Percentiles rank a stretch among this genome's conserved stretches.
These are phyloP conservation scores for Coremacera marginata DNA, from an alignment of 2,888 invertebrate species.

Conservation along the genomic window DNA sequence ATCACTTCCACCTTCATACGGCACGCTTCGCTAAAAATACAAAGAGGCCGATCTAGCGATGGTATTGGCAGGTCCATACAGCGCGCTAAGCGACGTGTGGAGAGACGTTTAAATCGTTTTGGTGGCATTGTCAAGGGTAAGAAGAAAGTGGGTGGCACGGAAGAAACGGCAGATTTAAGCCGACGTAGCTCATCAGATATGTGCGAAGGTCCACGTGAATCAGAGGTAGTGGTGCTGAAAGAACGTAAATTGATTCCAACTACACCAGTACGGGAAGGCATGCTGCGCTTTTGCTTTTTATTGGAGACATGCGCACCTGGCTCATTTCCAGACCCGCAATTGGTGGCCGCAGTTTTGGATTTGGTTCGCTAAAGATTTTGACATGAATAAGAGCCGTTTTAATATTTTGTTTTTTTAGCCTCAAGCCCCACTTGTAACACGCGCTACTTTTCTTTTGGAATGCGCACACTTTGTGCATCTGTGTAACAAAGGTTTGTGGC, in stretches of 20 bases:
- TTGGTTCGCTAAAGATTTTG: constrained; percentile 75
- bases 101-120: constrained; percentile 88
- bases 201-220: constrained; percentile 83
- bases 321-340: constrained; percentile 94
- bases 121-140: constrained; percentile 88
- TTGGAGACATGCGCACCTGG: constrained; percentile 97
- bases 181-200: constrained; percentile 87
- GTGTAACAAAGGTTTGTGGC: constrained; percentile 99
- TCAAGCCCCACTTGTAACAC: constrained; percentile 91
- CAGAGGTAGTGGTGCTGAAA: constrained; percentile 89
- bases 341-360: constrained; percentile 93
- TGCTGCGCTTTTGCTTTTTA: constrained; percentile 90
- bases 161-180: constrained; percentile 86
- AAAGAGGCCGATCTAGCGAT: constrained; percentile 67
- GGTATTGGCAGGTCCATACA: constrained; percentile 77
- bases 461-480: constrained; percentile 97
- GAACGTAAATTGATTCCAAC: constrained; percentile 87
- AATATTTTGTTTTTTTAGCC: constrained; percentile 73
- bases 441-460: constrained; percentile 93
- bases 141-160: constrained; percentile 88
- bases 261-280: constrained; percentile 85
- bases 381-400: not conserved
- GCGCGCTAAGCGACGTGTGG: constrained; percentile 88
- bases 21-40: constrained; percentile 69
- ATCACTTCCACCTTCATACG: constrained; percentile 73